Conservation (phyloP, 2,888 invertebrate genomes). For the Drosophila colorata region DNA sequence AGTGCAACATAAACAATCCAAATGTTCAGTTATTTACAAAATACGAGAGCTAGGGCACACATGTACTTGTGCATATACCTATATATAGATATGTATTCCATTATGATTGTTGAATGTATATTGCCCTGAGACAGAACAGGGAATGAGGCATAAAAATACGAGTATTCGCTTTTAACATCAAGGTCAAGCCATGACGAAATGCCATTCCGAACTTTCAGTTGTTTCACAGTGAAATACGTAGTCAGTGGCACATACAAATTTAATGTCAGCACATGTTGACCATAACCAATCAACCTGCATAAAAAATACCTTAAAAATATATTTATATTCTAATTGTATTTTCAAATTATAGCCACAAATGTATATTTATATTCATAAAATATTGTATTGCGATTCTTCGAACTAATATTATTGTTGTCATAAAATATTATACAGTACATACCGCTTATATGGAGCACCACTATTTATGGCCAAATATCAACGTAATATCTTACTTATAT, state of each 20-base stretch:
- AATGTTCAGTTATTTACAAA: conserved; percentile 19
- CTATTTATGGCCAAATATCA: too few relatives aligned
- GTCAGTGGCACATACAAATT: neutral
- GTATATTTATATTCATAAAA: too few relatives aligned
- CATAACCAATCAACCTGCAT: too few relatives aligned
- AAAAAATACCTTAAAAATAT: too few relatives aligned
- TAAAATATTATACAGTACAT: too few relatives aligned
- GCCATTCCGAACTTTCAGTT: neutral
- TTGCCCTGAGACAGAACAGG: conserved; percentile 2
- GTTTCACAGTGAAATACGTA: neutral
- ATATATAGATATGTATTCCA: neutral
- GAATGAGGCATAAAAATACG: conserved; percentile 25
- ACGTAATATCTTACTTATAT: too few relatives aligned
- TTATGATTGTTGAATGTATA: conserved; percentile 2
- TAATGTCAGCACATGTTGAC: conserved; percentile 6
- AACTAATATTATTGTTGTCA: too few relatives aligned
- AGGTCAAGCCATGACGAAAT: conserved; percentile 34
- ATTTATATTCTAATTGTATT: neutral
- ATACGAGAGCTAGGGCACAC: neutral
- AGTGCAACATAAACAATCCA: conserved; percentile 33
- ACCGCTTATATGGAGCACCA: too few relatives aligned
- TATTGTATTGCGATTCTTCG: too few relatives aligned
- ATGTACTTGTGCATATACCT: neutral
- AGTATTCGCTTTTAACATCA: conserved; percentile 20
- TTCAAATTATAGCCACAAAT: too few relatives aligned